Evolutionary conservation across 2,113 vertebrate species (phyloP).

Genomic region (Prionailurus viverrinus): DNA sequence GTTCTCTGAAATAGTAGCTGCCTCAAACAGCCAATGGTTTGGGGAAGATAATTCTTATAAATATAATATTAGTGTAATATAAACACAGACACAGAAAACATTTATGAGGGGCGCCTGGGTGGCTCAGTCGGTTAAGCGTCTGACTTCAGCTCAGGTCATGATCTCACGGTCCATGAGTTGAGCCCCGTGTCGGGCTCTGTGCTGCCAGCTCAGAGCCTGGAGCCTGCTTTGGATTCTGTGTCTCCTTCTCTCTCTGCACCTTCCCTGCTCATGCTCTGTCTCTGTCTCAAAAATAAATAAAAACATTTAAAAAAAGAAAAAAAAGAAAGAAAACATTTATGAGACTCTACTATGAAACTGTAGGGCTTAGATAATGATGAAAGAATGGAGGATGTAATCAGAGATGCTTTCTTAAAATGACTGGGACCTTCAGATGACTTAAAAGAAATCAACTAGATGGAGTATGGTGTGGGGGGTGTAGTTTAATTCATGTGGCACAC

Average conservation of each 20-base stretch:
- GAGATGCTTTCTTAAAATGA: slow-evolving; percentile 29
- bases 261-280: too few relatives aligned
- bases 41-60: neutral
- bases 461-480: neutral
- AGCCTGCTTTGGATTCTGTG: too few relatives aligned
- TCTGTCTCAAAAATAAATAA: too few relatives aligned
- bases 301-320: too few relatives aligned
- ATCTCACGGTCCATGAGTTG: too few relatives aligned
- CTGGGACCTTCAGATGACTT: neutral
- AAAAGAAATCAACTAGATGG: neutral
- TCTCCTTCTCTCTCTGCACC: too few relatives aligned
- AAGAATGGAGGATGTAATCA: neutral
- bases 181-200: too few relatives aligned
- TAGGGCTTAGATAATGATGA: neutral
- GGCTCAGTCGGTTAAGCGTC: too few relatives aligned
- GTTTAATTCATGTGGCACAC: neutral
- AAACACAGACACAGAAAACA: slow-evolving; percentile 28
- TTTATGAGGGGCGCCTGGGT: neutral
- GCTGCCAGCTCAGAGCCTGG: too few relatives aligned
- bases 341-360: neutral
- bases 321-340: neutral
- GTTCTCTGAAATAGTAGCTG: neutral
- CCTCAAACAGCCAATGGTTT: neutral
- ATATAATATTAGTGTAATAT: neutral
- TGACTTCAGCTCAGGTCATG: too few relatives aligned